Evolutionary conservation across 2,888 invertebrate genomes (phyloP).

Genomic region (Hetaerina titia): DNA sequence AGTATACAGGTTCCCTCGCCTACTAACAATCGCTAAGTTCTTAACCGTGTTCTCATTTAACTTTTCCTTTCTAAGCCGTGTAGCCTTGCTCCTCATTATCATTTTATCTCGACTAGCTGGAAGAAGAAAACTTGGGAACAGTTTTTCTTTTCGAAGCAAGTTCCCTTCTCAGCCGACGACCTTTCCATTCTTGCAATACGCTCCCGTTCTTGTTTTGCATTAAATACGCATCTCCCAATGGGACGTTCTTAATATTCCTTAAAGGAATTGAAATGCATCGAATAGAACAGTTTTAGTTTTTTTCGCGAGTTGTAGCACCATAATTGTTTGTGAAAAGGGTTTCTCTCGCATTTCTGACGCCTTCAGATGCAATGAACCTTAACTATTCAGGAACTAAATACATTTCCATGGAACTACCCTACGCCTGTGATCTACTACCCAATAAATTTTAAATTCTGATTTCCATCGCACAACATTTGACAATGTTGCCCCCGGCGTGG

Average conservation of each 20-base stretch:
- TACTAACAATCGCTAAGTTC: background rate
- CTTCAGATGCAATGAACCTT: no score
- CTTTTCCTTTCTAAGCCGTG: constrained; percentile 17
- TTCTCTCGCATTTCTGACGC: no score
- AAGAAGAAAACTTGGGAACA: background rate
- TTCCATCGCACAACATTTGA: no score
- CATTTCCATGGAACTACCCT: no score
- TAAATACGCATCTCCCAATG: background rate
- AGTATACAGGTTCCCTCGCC: background rate
- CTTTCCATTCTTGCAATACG: background rate
- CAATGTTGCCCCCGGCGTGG: no score
- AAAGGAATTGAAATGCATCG: background rate
- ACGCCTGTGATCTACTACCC: no score
- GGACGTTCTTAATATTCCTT: background rate
- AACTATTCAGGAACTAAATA: no score
- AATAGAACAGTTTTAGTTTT: background rate
- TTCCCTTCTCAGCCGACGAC: background rate
- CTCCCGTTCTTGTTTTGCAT: background rate
- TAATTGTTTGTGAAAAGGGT: no score
- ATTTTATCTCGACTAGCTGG: background rate
- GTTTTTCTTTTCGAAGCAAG: background rate
- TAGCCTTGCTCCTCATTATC: background rate
- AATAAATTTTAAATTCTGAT: no score
- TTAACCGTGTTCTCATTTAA: constrained; percentile 3
- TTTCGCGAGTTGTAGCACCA: no score